These are phyloP conservation scores for Sebastes itinus DNA, from an alignment of 2,797 vertebrate genomes.

Conservation along the genomic window DNA sequence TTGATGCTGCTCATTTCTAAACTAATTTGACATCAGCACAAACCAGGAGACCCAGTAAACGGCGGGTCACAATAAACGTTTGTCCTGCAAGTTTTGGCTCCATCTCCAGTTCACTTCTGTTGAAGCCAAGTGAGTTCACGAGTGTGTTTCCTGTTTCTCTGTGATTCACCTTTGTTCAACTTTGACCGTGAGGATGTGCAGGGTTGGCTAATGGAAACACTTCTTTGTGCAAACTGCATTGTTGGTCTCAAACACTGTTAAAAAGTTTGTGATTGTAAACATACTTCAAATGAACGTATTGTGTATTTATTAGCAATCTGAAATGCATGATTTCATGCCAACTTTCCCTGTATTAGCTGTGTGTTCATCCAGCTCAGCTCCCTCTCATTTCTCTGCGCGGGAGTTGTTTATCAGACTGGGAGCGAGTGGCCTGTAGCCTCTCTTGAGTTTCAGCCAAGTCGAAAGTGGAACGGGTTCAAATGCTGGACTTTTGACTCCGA, in stretches of 20 bases:
- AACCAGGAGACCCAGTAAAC: neutral
- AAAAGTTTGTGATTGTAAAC: neutral
- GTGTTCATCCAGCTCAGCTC: conserved; percentile 4
- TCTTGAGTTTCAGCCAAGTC: conserved; percentile 63
- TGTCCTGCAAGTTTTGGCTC: neutral
- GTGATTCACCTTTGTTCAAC: neutral
- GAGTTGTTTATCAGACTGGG: conserved; percentile 65
- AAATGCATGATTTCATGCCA: neutral
- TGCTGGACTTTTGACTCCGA: conserved; percentile 67
- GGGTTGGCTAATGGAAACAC: neutral
- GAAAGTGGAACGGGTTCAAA: conserved; percentile 63
- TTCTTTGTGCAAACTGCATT: neutral
- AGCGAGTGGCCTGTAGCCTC: conserved; percentile 60
- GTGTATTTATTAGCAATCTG: neutral
- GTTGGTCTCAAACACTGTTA: neutral
- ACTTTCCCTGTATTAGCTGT: neutral
- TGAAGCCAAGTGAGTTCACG: neutral
- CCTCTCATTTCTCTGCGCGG: conserved; percentile 28
- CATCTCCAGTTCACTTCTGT: neutral
- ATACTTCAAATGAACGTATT: neutral
- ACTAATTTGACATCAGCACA: neutral
- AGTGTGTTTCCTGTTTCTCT: neutral
- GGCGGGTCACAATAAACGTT: neutral
- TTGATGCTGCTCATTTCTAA: neutral
- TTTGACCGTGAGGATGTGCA: neutral